A percentile compares a stretch with the other conserved stretches of the same genome.
phyloP scores from a whole-genome alignment of 2,888 invertebrate genomes.

The Helleia helle region DNA sequence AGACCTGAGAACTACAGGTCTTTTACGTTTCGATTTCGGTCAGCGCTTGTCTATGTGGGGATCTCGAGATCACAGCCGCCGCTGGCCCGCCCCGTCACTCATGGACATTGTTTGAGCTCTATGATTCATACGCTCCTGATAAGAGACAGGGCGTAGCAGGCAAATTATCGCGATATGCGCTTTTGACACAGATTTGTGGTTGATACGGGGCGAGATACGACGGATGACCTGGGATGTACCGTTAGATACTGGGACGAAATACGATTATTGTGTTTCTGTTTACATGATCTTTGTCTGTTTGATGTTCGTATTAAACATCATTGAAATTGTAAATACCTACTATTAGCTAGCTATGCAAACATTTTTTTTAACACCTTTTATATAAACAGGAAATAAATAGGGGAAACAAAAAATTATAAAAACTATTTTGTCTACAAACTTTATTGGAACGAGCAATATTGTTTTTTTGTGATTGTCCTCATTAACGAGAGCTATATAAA shows the following conservation, averaged over 20 bases:
- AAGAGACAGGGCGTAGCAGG: slow-evolving; percentile 61
- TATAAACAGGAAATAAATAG: no score
- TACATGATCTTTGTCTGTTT: no score
- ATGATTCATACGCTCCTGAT: slow-evolving; percentile 65
- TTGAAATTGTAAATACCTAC: no score
- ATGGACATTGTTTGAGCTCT: slow-evolving; percentile 53
- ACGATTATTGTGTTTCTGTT: neutral
- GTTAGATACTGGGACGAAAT: neutral
- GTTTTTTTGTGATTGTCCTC: no score
- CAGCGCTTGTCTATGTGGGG: slow-evolving; percentile 37
- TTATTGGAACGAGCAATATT: no score
- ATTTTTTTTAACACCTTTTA: no score
- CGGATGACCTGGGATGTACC: slow-evolving; percentile 2
- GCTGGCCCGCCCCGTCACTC: slow-evolving; percentile 59
- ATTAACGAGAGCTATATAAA: no score
- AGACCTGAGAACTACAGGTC: slow-evolving; percentile 55
- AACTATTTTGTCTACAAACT: no score
- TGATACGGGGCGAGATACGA: slow-evolving; percentile 1
- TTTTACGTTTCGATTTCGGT: slow-evolving; percentile 59
- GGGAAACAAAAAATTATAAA: no score
- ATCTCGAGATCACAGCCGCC: slow-evolving; percentile 61
- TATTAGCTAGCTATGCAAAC: no score
- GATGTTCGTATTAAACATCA: no score
- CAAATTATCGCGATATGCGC: slow-evolving; percentile 43
- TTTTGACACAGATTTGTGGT: slow-evolving; percentile 49